Base-by-base conservation (phyloP, 2,888 invertebrate genomes). In the Drosophila pseudotakahashii region DNA sequence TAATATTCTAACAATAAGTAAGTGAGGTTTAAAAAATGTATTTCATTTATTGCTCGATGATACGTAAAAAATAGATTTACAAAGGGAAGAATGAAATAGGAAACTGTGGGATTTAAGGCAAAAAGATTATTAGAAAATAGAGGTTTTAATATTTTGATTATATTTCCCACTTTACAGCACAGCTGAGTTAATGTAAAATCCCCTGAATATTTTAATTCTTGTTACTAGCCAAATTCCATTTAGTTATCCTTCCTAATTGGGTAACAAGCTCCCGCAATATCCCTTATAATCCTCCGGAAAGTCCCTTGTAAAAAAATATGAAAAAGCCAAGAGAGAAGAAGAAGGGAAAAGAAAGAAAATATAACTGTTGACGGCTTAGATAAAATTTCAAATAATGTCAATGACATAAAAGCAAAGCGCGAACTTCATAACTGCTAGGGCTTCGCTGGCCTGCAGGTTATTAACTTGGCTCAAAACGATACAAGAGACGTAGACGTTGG, bases 341-440 rank as follows among this genome's bases (percentile, higher is more conserved):
- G n/a, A 30, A 13, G 4, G 45, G 10, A 48, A 30, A 7, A 23
- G 42, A 44, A 55, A 51, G 44, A 54, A 50, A 51, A n/a, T 30
- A 60, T 73, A 70, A 71, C 77, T 71, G 75, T 73, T 76, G 76
- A 63, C 72, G 68, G 51, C 53, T 75, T 66, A 55, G 74, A 59
- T 69, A 45, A 54, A 71, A 75, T 73, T 75, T 69, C 62, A 73
- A 71, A 76, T 73, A 75, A 76, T 79, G 76, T 81, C 75, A 87
- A 79, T 73, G 81, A 75, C 83, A 79, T 62, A 73, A 76, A 81
- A 64, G 74, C 58, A 66, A 70, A 71, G 72, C 62, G 84, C 78
- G 72, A 85, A 87, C 79, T 87, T 84, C 84, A 87, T 78, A 87
- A 87, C 88, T 85, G 75, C 78, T 79, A 81, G 57, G 85, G 84